Evolutionary conservation across 53 echinoderm and acorn worm genomes (phyloP), one percentile per base, ranked within the genome.

Genomic region (Astropecten irregularis): DNA sequence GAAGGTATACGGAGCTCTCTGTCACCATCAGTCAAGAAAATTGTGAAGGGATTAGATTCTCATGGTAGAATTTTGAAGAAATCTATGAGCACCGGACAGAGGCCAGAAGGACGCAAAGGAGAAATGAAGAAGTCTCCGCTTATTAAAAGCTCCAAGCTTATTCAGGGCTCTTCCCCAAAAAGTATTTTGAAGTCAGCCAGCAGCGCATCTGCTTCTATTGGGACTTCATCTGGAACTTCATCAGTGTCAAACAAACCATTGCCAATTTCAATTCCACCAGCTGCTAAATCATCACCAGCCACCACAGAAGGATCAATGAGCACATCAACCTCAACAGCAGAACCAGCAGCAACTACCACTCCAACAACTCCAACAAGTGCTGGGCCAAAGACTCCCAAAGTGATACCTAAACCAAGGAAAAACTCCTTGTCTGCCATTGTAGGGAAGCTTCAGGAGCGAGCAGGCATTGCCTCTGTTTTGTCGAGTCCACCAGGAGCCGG

Each of bases 341-440:
- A 73, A 9, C 48, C 37, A 47, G 28, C 74, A 10, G 22, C 64
- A 10, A 66, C 63, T n/a, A 39, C 64, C 14, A 73, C 55, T 6
- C 82, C 51, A 28, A 55, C 53, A 53, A 53, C 92, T 46, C 68
- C 92, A 21, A 85, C 88, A n/a, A 84, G 84, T 68, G 74, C 88
- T 56, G 93, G 93, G 21, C 84, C 87, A 49, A 87, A 83, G 62
- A 60, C 40, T 7, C 42, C 40, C 3, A 83, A 89, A 35, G 26
- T 74, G 0, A 8, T 56, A 74, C 51, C 50, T 16, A 85, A 85
- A 69, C 40, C 49, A 8, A 48, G 91, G 29, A 91, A 91, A 30
- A 83, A 54, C 37, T 69, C 83, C 28, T 48, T 91, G 30, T 82
- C 68, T 28, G 91, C 87, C 16, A 91, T 91, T 52, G 91, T 91